These are phyloP conservation scores for Vanacampus margaritifer DNA, from an alignment of 2,113 vertebrate genomes.

Conservation along the genomic window DNA sequence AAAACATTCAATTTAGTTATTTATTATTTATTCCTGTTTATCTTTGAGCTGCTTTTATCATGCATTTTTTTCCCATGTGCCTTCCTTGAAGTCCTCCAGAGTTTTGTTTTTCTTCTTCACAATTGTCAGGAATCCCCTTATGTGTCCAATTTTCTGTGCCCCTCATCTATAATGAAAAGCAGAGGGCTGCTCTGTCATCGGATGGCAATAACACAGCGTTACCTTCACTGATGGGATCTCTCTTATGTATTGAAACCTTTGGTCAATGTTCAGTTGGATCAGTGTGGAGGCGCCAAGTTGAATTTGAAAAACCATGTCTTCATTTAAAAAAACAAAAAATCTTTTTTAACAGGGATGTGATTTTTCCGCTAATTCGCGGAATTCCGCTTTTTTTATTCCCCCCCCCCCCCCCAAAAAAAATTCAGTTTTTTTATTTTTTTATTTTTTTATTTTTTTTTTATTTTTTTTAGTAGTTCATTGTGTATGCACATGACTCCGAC, in stretches of 20 bases:
- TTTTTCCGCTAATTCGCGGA: no score
- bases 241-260: conserved; percentile 49
- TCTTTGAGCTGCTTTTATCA: conserved; percentile 10
- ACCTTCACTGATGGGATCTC: conserved; percentile 33
- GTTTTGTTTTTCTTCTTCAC: conserved; percentile 7
- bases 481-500: no score
- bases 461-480: no score
- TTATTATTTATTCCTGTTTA: conserved; percentile 5
- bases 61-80: background rate
- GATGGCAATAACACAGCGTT: conserved; percentile 61
- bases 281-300: conserved; percentile 2
- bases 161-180: conserved; percentile 55
- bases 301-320: background rate
- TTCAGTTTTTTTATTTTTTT: no score
- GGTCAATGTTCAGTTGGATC: conserved; percentile 31
- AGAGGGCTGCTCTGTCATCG: conserved; percentile 58
- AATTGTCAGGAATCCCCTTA: conserved; percentile 39
- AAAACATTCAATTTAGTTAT: background rate
- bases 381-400: no score
- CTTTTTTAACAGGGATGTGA: no score
- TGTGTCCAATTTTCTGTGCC: conserved; percentile 45
- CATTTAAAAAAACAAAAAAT: no score
- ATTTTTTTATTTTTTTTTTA: no score
- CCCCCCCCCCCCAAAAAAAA: no score
- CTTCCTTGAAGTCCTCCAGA: conserved; percentile 2